These are phyloP conservation scores for Chorisops tibialis DNA, from an alignment of 2,888 invertebrate species.

Conservation along the genomic window DNA sequence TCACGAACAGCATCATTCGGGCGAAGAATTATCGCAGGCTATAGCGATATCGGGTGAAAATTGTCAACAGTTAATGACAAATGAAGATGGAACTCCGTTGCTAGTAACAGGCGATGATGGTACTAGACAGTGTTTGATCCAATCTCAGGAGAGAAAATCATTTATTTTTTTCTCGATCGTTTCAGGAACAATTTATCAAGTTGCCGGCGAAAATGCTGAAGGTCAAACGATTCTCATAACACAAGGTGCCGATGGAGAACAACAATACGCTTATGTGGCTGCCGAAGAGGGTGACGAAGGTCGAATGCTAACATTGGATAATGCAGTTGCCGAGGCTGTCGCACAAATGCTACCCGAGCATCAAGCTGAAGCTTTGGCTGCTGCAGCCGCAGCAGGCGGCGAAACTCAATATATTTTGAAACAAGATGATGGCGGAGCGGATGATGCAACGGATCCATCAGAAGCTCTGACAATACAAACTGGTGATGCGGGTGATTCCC, in stretches of 20 bases:
- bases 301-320: constrained; percentile 53
- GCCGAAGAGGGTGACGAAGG: constrained; percentile 59
- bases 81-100: constrained; percentile 65
- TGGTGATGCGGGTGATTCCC: constrained; percentile 49
- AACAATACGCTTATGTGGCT: constrained; percentile 65
- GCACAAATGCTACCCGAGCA: constrained; percentile 47
- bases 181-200: constrained; percentile 54
- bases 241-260: constrained; percentile 72
- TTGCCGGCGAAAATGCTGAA: constrained; percentile 75
- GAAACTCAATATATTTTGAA: constrained; percentile 47
- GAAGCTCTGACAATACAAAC: constrained; percentile 34
- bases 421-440: constrained; percentile 41
- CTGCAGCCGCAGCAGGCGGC: constrained; percentile 40
- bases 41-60: constrained; percentile 44
- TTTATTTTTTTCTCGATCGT: background rate
- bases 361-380: constrained; percentile 41
- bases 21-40: background rate
- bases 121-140: constrained; percentile 39
- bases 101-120: constrained; percentile 82
- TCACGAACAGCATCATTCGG: constrained; percentile 30
- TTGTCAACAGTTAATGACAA: constrained; percentile 55
- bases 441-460: constrained; percentile 25
- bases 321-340: constrained; percentile 51
- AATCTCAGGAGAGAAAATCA: background rate
- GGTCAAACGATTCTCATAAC: constrained; percentile 73